Conservation (phyloP, 2,888 invertebrate species). For the Steromphala cineraria region DNA sequence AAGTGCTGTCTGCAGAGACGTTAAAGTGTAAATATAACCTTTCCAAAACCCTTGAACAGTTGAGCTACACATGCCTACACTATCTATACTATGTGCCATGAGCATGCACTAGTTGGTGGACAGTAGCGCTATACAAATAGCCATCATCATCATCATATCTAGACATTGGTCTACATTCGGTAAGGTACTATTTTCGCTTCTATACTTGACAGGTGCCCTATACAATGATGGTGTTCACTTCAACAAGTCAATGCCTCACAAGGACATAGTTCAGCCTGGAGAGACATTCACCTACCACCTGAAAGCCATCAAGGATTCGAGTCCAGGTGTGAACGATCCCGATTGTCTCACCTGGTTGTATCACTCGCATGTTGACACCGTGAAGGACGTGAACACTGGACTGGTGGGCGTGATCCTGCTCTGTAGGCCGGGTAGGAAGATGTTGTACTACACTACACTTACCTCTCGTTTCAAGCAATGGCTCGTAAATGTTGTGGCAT, state of each 20-base stretch:
- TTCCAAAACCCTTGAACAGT: too few relatives aligned
- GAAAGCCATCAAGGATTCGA: constrained; percentile 47
- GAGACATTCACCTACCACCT: constrained; percentile 43
- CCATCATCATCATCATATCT: too few relatives aligned
- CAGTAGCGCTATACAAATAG: too few relatives aligned
- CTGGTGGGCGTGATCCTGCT: constrained; percentile 50
- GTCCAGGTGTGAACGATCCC: constrained; percentile 48
- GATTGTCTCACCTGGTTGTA: constrained; percentile 56
- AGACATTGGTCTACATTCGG: too few relatives aligned
- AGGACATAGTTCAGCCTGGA: constrained; percentile 51
- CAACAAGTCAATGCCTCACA: constrained; percentile 24
- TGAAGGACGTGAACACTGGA: constrained; percentile 51
- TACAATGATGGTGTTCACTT: background rate
- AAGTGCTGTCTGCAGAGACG: constrained; percentile 43
- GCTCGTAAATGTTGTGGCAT: too few relatives aligned
- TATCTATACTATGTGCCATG: too few relatives aligned
- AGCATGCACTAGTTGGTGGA: too few relatives aligned
- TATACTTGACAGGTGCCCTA: background rate
- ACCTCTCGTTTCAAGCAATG: too few relatives aligned
- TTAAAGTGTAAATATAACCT: too few relatives aligned
- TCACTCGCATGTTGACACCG: constrained; percentile 54
- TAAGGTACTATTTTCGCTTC: background rate
- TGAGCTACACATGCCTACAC: too few relatives aligned
- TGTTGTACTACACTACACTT: too few relatives aligned
- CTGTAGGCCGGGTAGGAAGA: constrained; percentile 49